These are phyloP conservation scores for Caenorhabditis tropicalis DNA, from an alignment of 1,140 invertebrate genomes.

Conservation along the genomic window DNA sequence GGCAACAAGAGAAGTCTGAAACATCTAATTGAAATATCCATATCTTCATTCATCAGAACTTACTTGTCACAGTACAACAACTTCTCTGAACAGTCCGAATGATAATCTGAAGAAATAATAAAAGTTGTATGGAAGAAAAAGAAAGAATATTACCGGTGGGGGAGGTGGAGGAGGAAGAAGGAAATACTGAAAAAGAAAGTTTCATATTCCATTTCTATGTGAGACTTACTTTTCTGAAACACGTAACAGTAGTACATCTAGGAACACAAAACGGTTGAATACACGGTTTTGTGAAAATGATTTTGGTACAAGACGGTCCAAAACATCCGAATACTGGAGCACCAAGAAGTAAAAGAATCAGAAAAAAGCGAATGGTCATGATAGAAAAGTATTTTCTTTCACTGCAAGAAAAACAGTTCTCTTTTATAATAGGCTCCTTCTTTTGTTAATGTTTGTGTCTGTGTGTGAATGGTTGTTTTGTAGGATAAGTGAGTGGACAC, in stretches of 20 bases:
- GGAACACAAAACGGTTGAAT: neutral
- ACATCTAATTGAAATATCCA: neutral
- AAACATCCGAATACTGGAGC: neutral
- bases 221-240: neutral
- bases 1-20: slow-evolving; percentile 16
- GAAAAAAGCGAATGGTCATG: neutral
- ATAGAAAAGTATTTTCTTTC: slow-evolving; percentile 1
- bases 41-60: neutral
- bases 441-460: neutral
- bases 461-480: neutral
- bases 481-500: slow-evolving; percentile 15
- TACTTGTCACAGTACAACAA: neutral
- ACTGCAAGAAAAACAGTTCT: neutral
- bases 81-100: neutral
- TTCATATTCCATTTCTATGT: neutral
- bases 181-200: slow-evolving; percentile 29
- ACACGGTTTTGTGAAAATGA: neutral
- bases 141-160: neutral
- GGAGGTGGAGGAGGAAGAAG: neutral
- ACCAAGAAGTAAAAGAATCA: neutral
- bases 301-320: neutral
- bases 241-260: neutral
- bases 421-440: neutral
- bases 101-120: neutral
- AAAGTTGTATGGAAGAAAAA: neutral